A percentile compares a stretch with the other conserved stretches of the same genome.
Evolutionary conservation across 2,113 vertebrate species (phyloP).

Genomic region (Nannospalax galili): DNA sequence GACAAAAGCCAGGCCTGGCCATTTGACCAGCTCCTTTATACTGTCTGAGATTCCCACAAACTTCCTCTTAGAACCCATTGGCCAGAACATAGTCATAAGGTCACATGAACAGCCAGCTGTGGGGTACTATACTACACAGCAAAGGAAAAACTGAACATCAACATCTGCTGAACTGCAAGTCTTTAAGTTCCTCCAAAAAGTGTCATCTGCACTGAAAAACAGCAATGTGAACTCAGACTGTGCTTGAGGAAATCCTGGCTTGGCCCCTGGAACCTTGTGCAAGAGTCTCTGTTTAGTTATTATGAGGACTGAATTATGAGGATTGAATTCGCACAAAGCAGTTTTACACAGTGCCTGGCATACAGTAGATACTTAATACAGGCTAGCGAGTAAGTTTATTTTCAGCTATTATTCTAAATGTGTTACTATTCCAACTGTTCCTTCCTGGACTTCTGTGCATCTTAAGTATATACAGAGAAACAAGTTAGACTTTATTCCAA

Average conservation of each 20-base stretch:
- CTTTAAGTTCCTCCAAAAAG: not conserved
- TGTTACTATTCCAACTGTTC: no score
- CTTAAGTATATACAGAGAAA: not conserved
- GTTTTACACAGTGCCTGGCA: not conserved
- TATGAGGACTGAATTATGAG: not conserved
- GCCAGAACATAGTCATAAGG: not conserved
- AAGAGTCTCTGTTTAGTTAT: not conserved
- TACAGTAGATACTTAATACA: not conserved
- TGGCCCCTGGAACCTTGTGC: not conserved
- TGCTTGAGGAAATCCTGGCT: not conserved
- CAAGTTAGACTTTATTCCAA: not conserved
- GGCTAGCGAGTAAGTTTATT: not conserved
- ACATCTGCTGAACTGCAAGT: not conserved
- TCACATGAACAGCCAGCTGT: not conserved
- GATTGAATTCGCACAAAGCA: not conserved
- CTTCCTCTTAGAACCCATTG: not conserved
- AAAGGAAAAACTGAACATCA: not conserved
- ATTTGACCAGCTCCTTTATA: not conserved
- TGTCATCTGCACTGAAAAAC: not conserved
- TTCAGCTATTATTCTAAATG: constrained; percentile 9
- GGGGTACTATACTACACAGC: not conserved
- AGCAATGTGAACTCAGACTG: not conserved
- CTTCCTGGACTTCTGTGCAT: not conserved
- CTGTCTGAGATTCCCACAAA: not conserved
- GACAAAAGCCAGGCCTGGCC: not conserved